Evolutionary conservation across 1,140 invertebrate species (phyloP).

Genomic region (Formica selysi): DNA sequence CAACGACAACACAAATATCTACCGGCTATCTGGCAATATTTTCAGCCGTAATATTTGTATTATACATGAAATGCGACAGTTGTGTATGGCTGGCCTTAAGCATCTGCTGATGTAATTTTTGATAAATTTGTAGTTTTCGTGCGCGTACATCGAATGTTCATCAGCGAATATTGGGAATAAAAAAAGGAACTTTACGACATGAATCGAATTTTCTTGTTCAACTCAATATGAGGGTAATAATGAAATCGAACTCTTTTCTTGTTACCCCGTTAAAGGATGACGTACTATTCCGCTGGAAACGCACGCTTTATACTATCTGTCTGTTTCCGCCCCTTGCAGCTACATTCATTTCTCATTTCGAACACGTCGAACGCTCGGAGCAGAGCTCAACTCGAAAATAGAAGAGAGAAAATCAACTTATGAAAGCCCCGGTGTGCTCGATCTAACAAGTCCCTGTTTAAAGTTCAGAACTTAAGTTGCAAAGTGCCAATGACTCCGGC

Average conservation of each 20-base stretch:
- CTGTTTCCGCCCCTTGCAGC: slow-evolving; percentile 65
- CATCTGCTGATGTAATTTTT: slow-evolving; percentile 38
- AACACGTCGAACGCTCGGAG: slow-evolving; percentile 74
- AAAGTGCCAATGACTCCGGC: slow-evolving; percentile 50
- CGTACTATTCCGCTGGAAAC: slow-evolving; percentile 54
- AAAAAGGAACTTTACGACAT: neutral
- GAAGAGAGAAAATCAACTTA: slow-evolving; percentile 69
- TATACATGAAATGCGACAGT: slow-evolving; percentile 11
- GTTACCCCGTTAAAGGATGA: slow-evolving; percentile 58
- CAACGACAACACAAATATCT: slow-evolving; percentile 42
- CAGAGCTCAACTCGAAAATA: slow-evolving; percentile 66
- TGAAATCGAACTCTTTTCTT: slow-evolving; percentile 63
- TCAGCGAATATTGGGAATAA: slow-evolving; percentile 15
- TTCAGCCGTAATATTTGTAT: slow-evolving; percentile 46
- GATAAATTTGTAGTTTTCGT: slow-evolving; percentile 28
- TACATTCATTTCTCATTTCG: slow-evolving; percentile 78
- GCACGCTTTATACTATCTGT: slow-evolving; percentile 54
- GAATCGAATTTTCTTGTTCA: slow-evolving; percentile 46
- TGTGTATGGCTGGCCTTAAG: neutral
- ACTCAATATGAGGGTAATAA: slow-evolving; percentile 56
- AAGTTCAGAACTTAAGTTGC: slow-evolving; percentile 56
- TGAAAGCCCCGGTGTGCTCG: slow-evolving; percentile 61
- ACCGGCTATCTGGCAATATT: slow-evolving; percentile 25
- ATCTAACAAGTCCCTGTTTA: slow-evolving; percentile 66
- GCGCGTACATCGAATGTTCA: slow-evolving; percentile 6